Evolutionary conservation across 2,113 vertebrate species (phyloP).

Genomic region (Solea solea): DNA sequence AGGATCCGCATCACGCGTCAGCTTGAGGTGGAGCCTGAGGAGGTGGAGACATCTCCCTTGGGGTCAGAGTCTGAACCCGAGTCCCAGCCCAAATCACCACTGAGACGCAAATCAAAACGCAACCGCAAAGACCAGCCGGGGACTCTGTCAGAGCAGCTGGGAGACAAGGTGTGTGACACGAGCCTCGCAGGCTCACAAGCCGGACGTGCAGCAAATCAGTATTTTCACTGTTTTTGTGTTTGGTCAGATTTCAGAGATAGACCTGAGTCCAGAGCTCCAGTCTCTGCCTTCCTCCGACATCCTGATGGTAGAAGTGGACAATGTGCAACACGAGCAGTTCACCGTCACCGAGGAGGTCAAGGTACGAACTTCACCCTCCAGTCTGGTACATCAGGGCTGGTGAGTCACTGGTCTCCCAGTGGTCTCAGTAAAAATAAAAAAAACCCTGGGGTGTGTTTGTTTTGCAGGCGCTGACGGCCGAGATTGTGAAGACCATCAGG

Average conservation of each 20-base stretch:
- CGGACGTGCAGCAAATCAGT: background rate
- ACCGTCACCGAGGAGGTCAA: slow-evolving; percentile 97
- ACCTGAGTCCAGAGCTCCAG: slow-evolving; percentile 73
- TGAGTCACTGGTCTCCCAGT: background rate
- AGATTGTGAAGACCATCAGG: slow-evolving; percentile 98
- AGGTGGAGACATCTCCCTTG: slow-evolving; percentile 29
- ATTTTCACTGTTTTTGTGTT: background rate
- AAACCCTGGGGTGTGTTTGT: slow-evolving; percentile 3
- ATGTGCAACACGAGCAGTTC: slow-evolving; percentile 93
- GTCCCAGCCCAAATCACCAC: slow-evolving; percentile 73
- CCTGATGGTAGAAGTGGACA: slow-evolving; percentile 98
- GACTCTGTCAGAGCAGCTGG: slow-evolving; percentile 60
- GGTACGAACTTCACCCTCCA: slow-evolving; percentile 64
- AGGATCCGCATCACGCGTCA: slow-evolving; percentile 90
- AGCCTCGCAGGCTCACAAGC: background rate
- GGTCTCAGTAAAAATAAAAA: background rate
- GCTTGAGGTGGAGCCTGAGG: slow-evolving; percentile 88
- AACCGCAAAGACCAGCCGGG: slow-evolving; percentile 79
- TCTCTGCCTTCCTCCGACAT: slow-evolving; percentile 77
- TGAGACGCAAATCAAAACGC: slow-evolving; percentile 81
- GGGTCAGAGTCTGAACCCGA: slow-evolving; percentile 60
- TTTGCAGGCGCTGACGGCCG: slow-evolving; percentile 92
- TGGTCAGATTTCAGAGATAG: slow-evolving; percentile 68
- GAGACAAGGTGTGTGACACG: slow-evolving; percentile 62
- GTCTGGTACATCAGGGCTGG: no score